A percentile compares a stretch with the other conserved stretches of the same genome.
Conservation (phyloP, 2,797 vertebrate species). For the Crocodylus rhombifer region DNA sequence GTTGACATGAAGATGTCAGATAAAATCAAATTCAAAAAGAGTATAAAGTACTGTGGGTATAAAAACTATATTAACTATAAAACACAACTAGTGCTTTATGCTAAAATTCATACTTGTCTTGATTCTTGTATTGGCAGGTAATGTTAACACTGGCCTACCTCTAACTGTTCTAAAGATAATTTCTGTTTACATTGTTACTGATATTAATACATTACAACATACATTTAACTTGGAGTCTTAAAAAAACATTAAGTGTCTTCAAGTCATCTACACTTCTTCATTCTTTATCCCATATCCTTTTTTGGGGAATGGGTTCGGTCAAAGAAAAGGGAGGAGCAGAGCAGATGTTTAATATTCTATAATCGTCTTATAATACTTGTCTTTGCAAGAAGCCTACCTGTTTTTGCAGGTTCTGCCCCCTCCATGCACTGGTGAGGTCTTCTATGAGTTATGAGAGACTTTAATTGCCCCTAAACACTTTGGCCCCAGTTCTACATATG, state of each 20-base stretch:
- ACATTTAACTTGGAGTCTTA: not conserved
- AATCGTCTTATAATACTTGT: not conserved
- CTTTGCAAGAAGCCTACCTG: not conserved
- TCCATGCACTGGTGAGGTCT: fast-evolving
- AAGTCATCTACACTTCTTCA: slow-evolving; percentile 25
- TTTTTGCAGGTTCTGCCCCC: not conserved
- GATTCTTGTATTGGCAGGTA: slow-evolving; percentile 25
- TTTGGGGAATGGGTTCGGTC: not conserved
- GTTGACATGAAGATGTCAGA: not conserved
- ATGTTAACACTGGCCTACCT: not conserved
- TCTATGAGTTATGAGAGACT: not conserved
- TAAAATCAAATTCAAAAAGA: slow-evolving; percentile 37
- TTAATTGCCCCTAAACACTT: not conserved
- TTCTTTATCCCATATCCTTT: not conserved
- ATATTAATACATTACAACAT: not conserved
- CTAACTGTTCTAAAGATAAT: not conserved
- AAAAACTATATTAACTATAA: slow-evolving; percentile 15
- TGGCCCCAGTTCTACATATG: not conserved
- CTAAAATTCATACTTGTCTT: slow-evolving; percentile 38
- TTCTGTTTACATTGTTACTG: slow-evolving; percentile 7
- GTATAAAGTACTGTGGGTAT: not conserved
- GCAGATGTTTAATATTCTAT: not conserved
- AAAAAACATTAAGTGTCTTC: slow-evolving; percentile 1
- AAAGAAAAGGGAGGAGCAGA: not conserved
- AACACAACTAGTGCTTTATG: slow-evolving; percentile 33